phyloP scores from a whole-genome alignment of 2,888 invertebrate species.

The Oscheius onirici region DNA sequence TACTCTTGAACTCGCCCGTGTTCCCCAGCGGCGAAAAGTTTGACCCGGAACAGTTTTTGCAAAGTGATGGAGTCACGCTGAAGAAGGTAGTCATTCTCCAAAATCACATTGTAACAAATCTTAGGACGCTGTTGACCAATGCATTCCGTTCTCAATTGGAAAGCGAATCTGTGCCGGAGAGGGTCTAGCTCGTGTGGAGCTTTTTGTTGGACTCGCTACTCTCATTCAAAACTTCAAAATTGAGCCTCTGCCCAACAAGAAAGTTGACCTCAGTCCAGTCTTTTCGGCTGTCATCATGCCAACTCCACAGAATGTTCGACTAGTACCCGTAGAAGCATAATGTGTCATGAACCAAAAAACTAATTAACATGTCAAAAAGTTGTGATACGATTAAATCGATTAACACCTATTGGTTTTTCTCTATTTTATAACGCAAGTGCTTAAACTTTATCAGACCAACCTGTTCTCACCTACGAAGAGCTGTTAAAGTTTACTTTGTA shows the following conservation, averaged over 20 bases:
- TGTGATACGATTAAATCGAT: too few species aligned
- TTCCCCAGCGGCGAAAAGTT: conserved; percentile 46
- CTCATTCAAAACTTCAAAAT: conserved; percentile 36
- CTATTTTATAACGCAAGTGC: too few species aligned
- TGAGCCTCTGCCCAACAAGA: conserved; percentile 25
- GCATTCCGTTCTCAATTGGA: conserved; percentile 53
- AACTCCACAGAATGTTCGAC: conserved; percentile 21
- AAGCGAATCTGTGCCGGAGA: conserved; percentile 55
- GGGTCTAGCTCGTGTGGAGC: conserved; percentile 51
- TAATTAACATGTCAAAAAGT: neutral
- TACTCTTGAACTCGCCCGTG: conserved; percentile 39
- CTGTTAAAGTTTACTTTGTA: too few species aligned
- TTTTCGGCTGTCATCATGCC: conserved; percentile 31
- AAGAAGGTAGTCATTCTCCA: conserved; percentile 38
- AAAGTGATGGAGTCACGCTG: conserved; percentile 44
- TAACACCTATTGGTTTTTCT: too few species aligned
- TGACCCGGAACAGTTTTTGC: conserved; percentile 51
- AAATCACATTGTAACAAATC: conserved; percentile 10
- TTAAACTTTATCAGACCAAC: too few species aligned
- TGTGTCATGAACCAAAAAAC: neutral
- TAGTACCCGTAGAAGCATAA: neutral
- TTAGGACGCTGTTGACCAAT: conserved; percentile 45
- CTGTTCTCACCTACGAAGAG: too few species aligned
- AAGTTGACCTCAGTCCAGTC: conserved; percentile 31
- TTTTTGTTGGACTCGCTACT: conserved; percentile 41